These are phyloP conservation scores for Hirtodrosophila confusa DNA, from an alignment of 2,888 invertebrate genomes.

Conservation along the genomic window DNA sequence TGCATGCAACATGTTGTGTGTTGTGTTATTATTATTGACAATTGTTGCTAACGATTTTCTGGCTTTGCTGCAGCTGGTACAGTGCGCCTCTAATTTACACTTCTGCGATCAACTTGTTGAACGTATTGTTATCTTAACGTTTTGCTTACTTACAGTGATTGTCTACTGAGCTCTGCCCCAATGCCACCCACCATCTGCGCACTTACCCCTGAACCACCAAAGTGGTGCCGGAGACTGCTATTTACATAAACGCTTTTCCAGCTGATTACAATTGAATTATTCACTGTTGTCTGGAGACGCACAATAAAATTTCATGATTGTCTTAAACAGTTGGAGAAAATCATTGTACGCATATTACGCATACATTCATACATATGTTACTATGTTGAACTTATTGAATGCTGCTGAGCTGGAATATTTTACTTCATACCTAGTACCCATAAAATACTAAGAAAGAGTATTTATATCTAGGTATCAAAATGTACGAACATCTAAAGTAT, in stretches of 20 bases:
- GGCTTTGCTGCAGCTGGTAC: conserved; percentile 5
- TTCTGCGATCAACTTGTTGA: conserved; percentile 69
- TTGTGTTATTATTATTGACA: conserved; percentile 73
- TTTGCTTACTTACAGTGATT: conserved; percentile 25
- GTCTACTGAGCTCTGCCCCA: neutral
- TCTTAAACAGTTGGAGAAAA: conserved; percentile 24
- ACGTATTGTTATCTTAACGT: conserved; percentile 50
- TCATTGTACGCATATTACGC: neutral
- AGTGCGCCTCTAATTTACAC: conserved; percentile 55
- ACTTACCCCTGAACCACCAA: neutral
- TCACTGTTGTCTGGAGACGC: too few relatives aligned
- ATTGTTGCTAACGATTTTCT: conserved; percentile 56
- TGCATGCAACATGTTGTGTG: conserved; percentile 63
- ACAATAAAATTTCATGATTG: conserved; percentile 24
- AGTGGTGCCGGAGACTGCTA: conserved; percentile 20
- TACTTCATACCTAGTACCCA: too few relatives aligned
- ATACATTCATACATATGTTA: too few relatives aligned
- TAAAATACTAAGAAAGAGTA: too few relatives aligned
- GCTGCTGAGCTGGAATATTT: too few relatives aligned
- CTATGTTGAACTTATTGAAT: too few relatives aligned
- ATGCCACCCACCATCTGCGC: neutral
- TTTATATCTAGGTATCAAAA: too few relatives aligned
- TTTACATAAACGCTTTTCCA: conserved; percentile 41
- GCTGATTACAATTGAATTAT: conserved; percentile 55
- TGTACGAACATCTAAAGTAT: too few relatives aligned